Evolutionary conservation across 2,113 vertebrate species (phyloP).

Genomic region (Campylomormyrus numenius): DNA sequence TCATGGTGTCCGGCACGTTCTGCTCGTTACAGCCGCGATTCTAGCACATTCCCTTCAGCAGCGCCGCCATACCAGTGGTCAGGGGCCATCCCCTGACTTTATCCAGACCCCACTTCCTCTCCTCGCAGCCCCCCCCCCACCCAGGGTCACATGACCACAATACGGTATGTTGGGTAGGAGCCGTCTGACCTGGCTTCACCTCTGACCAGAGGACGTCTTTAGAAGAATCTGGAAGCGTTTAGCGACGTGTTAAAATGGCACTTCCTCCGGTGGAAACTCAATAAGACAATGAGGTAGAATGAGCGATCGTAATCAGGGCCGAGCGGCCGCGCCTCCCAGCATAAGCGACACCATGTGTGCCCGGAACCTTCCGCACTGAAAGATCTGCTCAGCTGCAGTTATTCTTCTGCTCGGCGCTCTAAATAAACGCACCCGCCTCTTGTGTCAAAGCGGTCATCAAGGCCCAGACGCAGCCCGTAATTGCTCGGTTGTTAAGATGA

Average conservation of each 20-base stretch:
- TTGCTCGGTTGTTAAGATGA: constrained; percentile 15
- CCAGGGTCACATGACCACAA: not conserved
- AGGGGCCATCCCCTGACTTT: not conserved
- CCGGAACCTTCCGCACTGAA: not conserved
- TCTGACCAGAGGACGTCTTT: constrained; percentile 1
- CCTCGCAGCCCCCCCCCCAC: not conserved
- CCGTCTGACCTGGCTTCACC: constrained; percentile 3
- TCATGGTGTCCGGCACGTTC: not conserved
- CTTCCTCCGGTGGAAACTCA: not conserved
- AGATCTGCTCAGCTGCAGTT: not conserved
- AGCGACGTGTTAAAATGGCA: not conserved
- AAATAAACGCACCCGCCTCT: constrained; percentile 7
- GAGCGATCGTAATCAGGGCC: not conserved
- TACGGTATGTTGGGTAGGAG: constrained; percentile 1
- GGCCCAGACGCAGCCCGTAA: not conserved
- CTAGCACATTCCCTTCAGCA: not conserved
- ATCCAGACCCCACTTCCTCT: not conserved
- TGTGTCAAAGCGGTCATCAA: constrained; percentile 4
- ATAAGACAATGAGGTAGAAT: not conserved
- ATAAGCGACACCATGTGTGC: not conserved
- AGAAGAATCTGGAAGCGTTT: constrained; percentile 12
- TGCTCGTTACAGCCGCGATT: not conserved
- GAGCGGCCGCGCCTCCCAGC: not conserved
- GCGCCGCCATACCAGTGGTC: not conserved
- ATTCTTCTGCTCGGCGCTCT: not conserved